Percentiles rank a stretch among this genome's conserved stretches.
These are phyloP conservation scores for Acrobeloides nanus DNA, from an alignment of 2,888 invertebrate genomes.

Conservation along the genomic window DNA sequence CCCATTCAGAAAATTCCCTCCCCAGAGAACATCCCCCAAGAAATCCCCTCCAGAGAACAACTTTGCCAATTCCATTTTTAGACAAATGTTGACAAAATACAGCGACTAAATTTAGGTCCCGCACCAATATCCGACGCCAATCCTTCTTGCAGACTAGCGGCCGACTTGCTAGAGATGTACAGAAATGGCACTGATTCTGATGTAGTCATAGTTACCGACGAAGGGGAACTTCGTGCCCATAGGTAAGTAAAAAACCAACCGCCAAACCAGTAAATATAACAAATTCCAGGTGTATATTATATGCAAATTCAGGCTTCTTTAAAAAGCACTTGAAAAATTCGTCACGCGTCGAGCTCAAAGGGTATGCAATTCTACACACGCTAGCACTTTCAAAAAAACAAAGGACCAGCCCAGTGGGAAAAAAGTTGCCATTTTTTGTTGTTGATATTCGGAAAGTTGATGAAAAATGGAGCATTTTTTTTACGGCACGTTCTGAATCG, in stretches of 20 bases:
- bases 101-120: conserved; percentile 13
- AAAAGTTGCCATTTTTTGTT: too few species aligned
- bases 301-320: conserved; percentile 4
- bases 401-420: neutral
- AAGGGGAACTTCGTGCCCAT: conserved; percentile 75
- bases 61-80: neutral
- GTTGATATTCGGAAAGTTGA: too few species aligned
- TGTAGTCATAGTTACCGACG: conserved; percentile 72
- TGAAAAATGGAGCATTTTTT: too few species aligned
- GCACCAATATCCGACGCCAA: conserved; percentile 23
- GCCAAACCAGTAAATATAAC: neutral
- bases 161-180: conserved; percentile 82
- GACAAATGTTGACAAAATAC: neutral
- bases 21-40: too few species aligned
- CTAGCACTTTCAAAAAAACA: neutral
- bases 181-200: conserved; percentile 81
- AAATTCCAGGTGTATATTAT: conserved; percentile 6
- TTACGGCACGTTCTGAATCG: too few species aligned
- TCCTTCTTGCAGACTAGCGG: conserved; percentile 67
- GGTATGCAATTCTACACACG: neutral
- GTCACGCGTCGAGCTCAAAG: neutral
- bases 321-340: conserved; percentile 5
- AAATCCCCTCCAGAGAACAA: too few species aligned
- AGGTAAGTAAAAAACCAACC: conserved; percentile 57
- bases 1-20: too few species aligned